These are phyloP conservation scores for Plebejus argus DNA, from an alignment of 2,888 invertebrate genomes.

Conservation along the genomic window DNA sequence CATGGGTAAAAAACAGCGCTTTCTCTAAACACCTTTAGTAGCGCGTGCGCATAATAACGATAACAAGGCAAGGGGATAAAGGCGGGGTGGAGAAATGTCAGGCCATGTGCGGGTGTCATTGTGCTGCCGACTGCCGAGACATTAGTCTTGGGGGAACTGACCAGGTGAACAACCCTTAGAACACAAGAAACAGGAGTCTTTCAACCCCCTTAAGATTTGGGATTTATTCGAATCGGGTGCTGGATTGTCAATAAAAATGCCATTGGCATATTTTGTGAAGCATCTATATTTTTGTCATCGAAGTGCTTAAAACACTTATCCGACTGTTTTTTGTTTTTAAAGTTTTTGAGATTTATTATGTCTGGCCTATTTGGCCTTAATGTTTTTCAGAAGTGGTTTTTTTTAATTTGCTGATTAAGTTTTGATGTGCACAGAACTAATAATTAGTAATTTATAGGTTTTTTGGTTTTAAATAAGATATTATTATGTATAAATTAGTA, in stretches of 20 bases:
- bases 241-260: neutral
- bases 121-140: conserved; percentile 62
- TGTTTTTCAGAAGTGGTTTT: neutral
- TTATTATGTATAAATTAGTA: too few relatives aligned
- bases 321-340: neutral
- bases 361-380: neutral
- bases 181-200: conserved; percentile 40
- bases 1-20: conserved; percentile 62
- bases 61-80: conserved; percentile 68
- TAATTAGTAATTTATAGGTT: too few relatives aligned
- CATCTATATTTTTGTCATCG: conserved; percentile 1
- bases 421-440: too few relatives aligned
- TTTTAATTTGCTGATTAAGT: too few relatives aligned
- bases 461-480: too few relatives aligned
- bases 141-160: conserved; percentile 71
- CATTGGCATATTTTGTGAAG: neutral
- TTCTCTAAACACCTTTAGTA: conserved; percentile 73
- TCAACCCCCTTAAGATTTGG: conserved; percentile 37
- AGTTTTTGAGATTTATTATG: neutral
- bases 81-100: conserved; percentile 60
- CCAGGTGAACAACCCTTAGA: conserved; percentile 68
- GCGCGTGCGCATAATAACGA: conserved; percentile 65
- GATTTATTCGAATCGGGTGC: neutral
- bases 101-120: conserved; percentile 73
- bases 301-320: neutral